Evolutionary conservation across 2,888 invertebrate species (phyloP), one percentile per base, ranked within the genome.

Genomic region (Galeopsomyia nigrocyanea): DNA sequence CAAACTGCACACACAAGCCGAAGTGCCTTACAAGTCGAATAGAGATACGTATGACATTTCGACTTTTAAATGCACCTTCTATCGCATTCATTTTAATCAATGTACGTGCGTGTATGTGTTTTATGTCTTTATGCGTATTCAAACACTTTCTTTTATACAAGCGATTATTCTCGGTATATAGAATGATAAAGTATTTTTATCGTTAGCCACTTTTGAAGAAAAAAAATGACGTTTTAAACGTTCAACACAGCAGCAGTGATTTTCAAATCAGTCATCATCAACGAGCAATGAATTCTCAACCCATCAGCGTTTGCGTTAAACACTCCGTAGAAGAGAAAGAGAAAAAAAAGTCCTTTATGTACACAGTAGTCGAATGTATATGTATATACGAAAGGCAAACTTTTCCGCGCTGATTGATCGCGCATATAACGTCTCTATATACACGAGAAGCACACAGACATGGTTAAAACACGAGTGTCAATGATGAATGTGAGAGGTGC

Each of bases 401-500:
- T 63, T 68, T 68, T 17, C 60, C 17, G 1, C 46, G 1, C 46
- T 64, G 64, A 73, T 73, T 47, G 72, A 73, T 73, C 68, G 49
- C 16, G 53, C 17, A 31, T 22, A 46, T 53, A 62, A 60, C 53
- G 60, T 65, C 68, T 53, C 53, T 53, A 71, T 65, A 65, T 19
- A 50, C 39, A 14, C 49, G 17, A n/a, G 21, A 19, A 16, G n/a
- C n/a, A 14, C 39, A 7, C 13, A 7, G 13, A 39, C 39, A 39
- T 10, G 39, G 10, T 39, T 39, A 39, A 39, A 39, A 39, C 39
- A 39, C 39, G 39, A 39, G 14, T 50, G 47, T 66, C 66, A 57
- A 73, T 73, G 73, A 73, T 69, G 58, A 73, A 73, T 69, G 69
- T 51, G 46, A 63, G 21, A 49, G 26, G 26, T n/a, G 51, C 22